Conservation (phyloP, 2,113 vertebrate genomes). For the Promerops cafer region DNA sequence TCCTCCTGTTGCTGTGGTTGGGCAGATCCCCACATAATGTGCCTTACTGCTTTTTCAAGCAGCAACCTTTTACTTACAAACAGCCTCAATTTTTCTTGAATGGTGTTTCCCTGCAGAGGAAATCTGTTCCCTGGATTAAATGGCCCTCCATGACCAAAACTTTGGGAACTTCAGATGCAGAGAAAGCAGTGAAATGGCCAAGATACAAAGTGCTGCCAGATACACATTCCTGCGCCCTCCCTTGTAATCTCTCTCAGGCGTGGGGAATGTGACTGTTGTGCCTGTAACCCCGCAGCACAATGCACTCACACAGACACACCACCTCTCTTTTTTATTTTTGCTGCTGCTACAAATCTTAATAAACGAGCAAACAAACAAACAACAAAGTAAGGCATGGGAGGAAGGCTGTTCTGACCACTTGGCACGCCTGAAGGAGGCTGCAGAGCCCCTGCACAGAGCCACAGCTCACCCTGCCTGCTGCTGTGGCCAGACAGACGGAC, state of each 20-base stretch:
- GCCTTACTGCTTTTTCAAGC: neutral
- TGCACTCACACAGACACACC: neutral
- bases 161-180: conserved; percentile 6
- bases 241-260: conserved; percentile 23
- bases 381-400: neutral
- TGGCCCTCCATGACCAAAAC: neutral
- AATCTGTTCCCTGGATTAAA: neutral
- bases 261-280: neutral
- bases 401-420: neutral
- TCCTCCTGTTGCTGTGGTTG: neutral
- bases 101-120: neutral
- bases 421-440: accelerated
- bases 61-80: neutral
- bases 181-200: conserved; percentile 30
- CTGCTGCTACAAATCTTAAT: neutral
- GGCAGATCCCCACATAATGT: neutral
- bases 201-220: conserved; percentile 59
- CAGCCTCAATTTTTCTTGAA: neutral
- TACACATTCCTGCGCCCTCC: conserved; percentile 52
- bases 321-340: neutral
- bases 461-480: accelerated
- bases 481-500: neutral
- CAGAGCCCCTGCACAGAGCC: accelerated
- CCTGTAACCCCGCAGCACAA: neutral
- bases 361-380: neutral